Evolutionary conservation across 2,888 invertebrate species (phyloP), one percentile per base, ranked within the genome.

Genomic region (Brachyopa scutellaris): DNA sequence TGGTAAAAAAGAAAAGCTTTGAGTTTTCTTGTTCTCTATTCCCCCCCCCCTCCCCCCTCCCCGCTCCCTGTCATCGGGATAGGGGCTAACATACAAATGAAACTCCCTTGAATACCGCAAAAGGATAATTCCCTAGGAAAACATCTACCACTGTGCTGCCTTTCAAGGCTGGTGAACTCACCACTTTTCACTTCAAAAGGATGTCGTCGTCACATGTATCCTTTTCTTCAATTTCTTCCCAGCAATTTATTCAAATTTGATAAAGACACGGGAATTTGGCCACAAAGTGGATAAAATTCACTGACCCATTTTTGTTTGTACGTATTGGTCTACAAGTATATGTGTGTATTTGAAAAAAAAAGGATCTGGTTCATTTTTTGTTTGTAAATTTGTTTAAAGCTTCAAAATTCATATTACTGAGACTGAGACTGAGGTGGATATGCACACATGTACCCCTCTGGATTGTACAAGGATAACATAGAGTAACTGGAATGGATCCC

Each of bases 161-260:
- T 38, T 55, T 51, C 51, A 66, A 47, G 47, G 42, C 49, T 66
- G 13, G 61, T 53, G 33, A 73, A 67, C 73, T 73, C 67, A 57
- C 31, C 61, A 73, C 79, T 73, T 79, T 79, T 73, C 31, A 61
- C 26, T 67, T 57, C 67, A 66, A 61, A 73, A 40, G 61, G 55
- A 49, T 57, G 67, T 67, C 55, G 38, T 67, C 55, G 38, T 62
- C 67, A 47, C 80, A 70, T 70, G 40, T 84, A 74, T 74, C 64
- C 59, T 61, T n/a, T 72, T 82, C 70, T 66, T 70, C 42, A 70
- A 70, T 77, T 72, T 55, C 70, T 80, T 82, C 82, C 59, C 73
- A 70, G 77, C 83, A 84, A 85, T 84, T 85, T 85, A 85, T 85
- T 85, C 80, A 85, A 85, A 85, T 85, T 85, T 85, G 85, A 85